Evolutionary conservation across 1,140 invertebrate species (phyloP).

Genomic region (Drosophila tristis): DNA sequence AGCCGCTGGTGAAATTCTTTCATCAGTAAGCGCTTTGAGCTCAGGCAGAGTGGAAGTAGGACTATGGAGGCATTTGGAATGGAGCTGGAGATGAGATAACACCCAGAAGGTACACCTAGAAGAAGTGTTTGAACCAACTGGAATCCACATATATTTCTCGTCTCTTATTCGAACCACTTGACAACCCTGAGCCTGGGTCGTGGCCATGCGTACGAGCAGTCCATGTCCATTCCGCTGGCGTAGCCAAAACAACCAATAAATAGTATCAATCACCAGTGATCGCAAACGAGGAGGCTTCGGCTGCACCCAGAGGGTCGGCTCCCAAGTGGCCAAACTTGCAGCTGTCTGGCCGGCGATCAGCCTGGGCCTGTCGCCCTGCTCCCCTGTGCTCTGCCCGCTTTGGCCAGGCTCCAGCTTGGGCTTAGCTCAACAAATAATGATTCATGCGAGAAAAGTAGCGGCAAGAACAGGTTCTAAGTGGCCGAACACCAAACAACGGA

Average conservation of each 20-base stretch:
- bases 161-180: background rate
- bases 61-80: background rate
- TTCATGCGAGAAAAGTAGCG: constrained; percentile 80
- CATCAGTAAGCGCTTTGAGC: constrained; percentile 51
- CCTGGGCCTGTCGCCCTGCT: background rate
- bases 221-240: constrained; percentile 29
- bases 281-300: constrained; percentile 70
- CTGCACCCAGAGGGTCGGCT: constrained; percentile 54
- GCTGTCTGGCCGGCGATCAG: constrained; percentile 55
- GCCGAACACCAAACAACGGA: constrained; percentile 28
- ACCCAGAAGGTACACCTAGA: background rate
- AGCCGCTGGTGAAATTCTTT: constrained; percentile 74
- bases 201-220: constrained; percentile 28
- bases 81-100: background rate
- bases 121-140: background rate
- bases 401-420: constrained; percentile 2
- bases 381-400: background rate
- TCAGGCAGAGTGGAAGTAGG: constrained; percentile 9
- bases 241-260: constrained; percentile 73
- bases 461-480: constrained; percentile 71
- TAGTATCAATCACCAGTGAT: constrained; percentile 81
- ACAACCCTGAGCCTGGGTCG: constrained; percentile 20
- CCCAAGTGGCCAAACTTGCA: constrained; percentile 73
- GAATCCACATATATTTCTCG: background rate
- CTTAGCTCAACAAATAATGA: constrained; percentile 75